Evolutionary conservation across 1,140 invertebrate genomes (phyloP).

Genomic region (Zaprionus africanus): DNA sequence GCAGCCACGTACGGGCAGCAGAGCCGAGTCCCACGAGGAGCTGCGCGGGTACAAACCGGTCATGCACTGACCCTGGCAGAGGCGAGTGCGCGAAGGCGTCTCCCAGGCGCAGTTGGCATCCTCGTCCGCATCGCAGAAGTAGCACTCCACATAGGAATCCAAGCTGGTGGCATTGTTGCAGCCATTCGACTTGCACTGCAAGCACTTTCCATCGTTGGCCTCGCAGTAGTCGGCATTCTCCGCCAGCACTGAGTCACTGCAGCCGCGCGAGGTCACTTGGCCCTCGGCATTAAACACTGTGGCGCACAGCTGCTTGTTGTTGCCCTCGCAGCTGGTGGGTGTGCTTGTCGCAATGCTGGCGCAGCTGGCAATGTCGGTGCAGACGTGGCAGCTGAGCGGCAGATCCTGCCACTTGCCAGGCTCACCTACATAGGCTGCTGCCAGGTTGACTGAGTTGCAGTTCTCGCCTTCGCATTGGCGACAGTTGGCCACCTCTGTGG

Average conservation of each 20-base stretch:
- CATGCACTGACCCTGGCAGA: conserved; percentile 72
- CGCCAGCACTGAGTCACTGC: conserved; percentile 58
- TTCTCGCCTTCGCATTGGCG: conserved; percentile 54
- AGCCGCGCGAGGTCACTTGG: conserved; percentile 62
- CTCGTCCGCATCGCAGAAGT: conserved; percentile 65
- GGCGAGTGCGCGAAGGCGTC: conserved; percentile 46
- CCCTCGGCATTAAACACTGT: conserved; percentile 61
- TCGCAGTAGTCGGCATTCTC: conserved; percentile 62
- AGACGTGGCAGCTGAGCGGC: conserved; percentile 61
- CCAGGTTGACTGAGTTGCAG: conserved; percentile 61
- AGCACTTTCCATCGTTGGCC: conserved; percentile 49
- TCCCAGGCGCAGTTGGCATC: conserved; percentile 48
- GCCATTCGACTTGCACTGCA: conserved; percentile 70
- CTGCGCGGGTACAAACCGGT: conserved; percentile 74
- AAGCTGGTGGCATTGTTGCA: conserved; percentile 64
- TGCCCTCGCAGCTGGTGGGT: conserved; percentile 53
- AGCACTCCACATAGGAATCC: conserved; percentile 63
- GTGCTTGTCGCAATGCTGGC: background rate
- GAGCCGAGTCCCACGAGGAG: conserved; percentile 57
- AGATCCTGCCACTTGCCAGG: conserved; percentile 74
- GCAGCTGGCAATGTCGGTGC: conserved; percentile 48
- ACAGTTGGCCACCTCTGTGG: conserved; percentile 47
- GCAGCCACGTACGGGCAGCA: conserved; percentile 69
- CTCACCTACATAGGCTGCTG: conserved; percentile 58
- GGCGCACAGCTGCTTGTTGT: conserved; percentile 70